Conservation (phyloP, 2,797 vertebrate species). For the Sebastiscus tertius region DNA sequence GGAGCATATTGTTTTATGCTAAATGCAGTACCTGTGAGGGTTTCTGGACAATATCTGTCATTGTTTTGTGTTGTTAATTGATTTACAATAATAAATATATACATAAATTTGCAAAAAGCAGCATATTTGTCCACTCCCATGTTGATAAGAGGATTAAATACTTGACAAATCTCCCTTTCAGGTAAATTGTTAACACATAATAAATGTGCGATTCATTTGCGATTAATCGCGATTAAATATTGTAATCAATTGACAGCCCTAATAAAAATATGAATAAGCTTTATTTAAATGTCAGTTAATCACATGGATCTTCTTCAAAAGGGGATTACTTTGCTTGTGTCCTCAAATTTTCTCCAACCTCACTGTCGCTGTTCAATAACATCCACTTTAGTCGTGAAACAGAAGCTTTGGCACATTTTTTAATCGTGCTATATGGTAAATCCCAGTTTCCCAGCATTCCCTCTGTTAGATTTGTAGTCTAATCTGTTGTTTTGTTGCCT, state of each 20-base stretch:
- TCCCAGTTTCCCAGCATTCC: background rate
- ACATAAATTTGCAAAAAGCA: too few species aligned
- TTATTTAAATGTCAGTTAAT: background rate
- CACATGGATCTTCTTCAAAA: background rate
- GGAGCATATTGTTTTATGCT: accelerated
- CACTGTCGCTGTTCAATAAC: background rate
- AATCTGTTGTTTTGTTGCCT: background rate
- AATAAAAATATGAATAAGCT: background rate
- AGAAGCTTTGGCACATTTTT: background rate
- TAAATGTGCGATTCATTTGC: too few species aligned
- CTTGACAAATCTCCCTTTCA: too few species aligned
- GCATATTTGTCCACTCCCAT: too few species aligned
- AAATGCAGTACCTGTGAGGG: too few species aligned
- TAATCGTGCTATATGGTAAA: background rate
- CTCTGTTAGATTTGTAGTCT: background rate
- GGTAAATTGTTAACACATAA: too few species aligned
- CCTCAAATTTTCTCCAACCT: background rate
- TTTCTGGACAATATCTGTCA: too few species aligned
- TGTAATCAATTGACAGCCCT: too few species aligned
- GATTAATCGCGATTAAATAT: too few species aligned
- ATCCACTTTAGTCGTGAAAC: background rate
- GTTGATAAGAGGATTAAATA: too few species aligned
- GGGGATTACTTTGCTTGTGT: background rate
- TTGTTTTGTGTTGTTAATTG: too few species aligned
- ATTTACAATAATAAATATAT: too few species aligned